Evolutionary conservation across 2,888 invertebrate species (phyloP).

Genomic region (Dicyrtomina minuta): DNA sequence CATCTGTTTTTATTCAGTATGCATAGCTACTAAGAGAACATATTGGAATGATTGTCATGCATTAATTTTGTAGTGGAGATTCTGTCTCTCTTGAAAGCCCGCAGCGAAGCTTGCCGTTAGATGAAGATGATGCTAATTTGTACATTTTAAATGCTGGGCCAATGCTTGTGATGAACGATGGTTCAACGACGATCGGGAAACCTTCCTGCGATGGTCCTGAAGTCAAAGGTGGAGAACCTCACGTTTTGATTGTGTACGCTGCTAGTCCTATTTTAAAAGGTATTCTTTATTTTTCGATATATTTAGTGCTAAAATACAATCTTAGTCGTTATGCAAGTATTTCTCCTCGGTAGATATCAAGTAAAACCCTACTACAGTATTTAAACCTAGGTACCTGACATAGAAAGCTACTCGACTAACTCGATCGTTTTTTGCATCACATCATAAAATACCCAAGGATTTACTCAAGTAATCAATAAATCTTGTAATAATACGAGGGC

Average conservation of each 20-base stretch:
- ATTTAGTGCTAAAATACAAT: neutral
- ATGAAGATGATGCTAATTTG: slow-evolving; percentile 42
- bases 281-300: slow-evolving; percentile 56
- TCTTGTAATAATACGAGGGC: too few species aligned
- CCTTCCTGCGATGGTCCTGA: slow-evolving; percentile 72
- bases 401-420: too few species aligned
- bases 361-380: too few species aligned
- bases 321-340: too few species aligned
- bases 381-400: too few species aligned
- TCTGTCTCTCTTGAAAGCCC: slow-evolving; percentile 27
- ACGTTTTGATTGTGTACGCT: slow-evolving; percentile 93
- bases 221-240: slow-evolving; percentile 87
- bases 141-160: slow-evolving; percentile 47
- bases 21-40: too few species aligned
- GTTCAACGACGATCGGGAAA: slow-evolving; percentile 27
- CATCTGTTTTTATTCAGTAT: neutral
- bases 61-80: slow-evolving; percentile 5
- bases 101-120: slow-evolving; percentile 37
- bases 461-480: too few species aligned
- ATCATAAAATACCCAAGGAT: too few species aligned
- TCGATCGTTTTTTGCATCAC: too few species aligned
- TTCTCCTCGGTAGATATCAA: too few species aligned
- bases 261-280: slow-evolving; percentile 88
- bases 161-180: slow-evolving; percentile 45
- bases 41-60: too few species aligned